These are phyloP conservation scores for Triplophysa dalaica DNA, from an alignment of 2,113 vertebrate species.

Conservation along the genomic window DNA sequence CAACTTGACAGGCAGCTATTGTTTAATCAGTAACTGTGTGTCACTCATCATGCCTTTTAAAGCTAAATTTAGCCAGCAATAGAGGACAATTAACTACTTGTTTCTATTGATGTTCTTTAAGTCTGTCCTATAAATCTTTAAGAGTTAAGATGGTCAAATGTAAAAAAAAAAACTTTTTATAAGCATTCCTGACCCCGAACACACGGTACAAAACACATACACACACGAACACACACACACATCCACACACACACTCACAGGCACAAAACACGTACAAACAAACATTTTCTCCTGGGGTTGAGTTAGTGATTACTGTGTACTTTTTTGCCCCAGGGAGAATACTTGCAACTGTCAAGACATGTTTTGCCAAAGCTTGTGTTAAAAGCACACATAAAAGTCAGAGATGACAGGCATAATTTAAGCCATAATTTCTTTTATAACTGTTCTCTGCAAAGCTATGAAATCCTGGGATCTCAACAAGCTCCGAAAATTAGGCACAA, in stretches of 20 bases:
- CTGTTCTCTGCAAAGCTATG: slow-evolving; percentile 41
- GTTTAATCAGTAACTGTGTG: not conserved
- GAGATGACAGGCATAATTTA: slow-evolving; percentile 64
- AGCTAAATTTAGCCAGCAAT: slow-evolving; percentile 8
- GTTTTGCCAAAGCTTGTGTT: slow-evolving; percentile 70
- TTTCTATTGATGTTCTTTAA: not conserved
- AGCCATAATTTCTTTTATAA: slow-evolving; percentile 58
- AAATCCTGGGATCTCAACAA: not conserved
- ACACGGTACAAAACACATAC: not conserved
- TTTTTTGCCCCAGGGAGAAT: slow-evolving; percentile 63
- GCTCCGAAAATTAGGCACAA: not conserved
- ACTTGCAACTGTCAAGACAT: slow-evolving; percentile 71
- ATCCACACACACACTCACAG: not conserved
- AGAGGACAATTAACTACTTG: not conserved
- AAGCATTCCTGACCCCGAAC: not conserved
- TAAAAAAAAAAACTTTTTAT: too few species aligned
- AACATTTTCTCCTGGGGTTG: not conserved
- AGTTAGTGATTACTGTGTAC: slow-evolving; percentile 9
- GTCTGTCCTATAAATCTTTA: not conserved
- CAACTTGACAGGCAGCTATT: not conserved
- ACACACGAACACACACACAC: not conserved
- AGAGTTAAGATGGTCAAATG: not conserved
- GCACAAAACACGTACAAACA: slow-evolving; percentile 6
- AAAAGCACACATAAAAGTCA: slow-evolving; percentile 64
- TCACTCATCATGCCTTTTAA: not conserved